Evolutionary conservation across 1,140 invertebrate species (phyloP).

Genomic region (Hetaerina americana): DNA sequence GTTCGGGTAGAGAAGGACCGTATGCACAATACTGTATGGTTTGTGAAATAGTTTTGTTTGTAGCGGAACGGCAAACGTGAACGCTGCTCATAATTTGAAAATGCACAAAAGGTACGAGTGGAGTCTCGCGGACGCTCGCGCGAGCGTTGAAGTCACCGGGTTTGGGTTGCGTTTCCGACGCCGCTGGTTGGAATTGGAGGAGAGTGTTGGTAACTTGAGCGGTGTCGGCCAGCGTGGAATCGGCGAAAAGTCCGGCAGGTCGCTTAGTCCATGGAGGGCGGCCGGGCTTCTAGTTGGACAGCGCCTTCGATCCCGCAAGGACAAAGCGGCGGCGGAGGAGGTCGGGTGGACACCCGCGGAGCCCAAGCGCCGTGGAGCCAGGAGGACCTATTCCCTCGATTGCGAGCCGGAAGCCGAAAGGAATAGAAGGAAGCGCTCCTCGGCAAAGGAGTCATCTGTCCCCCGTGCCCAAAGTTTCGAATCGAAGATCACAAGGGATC

Average conservation of each 20-base stretch:
- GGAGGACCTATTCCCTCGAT: not conserved
- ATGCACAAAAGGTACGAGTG: slow-evolving; percentile 3
- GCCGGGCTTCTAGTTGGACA: not conserved
- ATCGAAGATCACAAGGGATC: not conserved
- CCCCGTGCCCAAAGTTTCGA: not conserved
- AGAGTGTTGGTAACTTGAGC: not conserved
- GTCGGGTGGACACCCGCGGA: not conserved
- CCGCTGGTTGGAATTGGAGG: slow-evolving; percentile 16
- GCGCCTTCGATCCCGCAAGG: not conserved
- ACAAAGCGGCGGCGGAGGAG: not conserved
- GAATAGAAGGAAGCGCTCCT: not conserved
- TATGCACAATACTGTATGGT: no score
- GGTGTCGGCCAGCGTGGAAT: not conserved
- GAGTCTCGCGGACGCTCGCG: not conserved
- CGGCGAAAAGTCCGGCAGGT: not conserved
- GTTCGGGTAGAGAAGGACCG: no score
- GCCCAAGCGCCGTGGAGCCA: not conserved
- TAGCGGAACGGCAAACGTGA: no score
- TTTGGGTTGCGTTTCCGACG: slow-evolving; percentile 14
- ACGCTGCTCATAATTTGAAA: no score
- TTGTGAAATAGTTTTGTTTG: no score
- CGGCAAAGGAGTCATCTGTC: not conserved
- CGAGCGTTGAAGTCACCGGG: slow-evolving; percentile 4
- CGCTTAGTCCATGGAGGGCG: not conserved
- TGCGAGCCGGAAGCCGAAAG: not conserved